Conservation (phyloP, 2,113 vertebrate genomes). For the Gallinago undulata region DNA sequence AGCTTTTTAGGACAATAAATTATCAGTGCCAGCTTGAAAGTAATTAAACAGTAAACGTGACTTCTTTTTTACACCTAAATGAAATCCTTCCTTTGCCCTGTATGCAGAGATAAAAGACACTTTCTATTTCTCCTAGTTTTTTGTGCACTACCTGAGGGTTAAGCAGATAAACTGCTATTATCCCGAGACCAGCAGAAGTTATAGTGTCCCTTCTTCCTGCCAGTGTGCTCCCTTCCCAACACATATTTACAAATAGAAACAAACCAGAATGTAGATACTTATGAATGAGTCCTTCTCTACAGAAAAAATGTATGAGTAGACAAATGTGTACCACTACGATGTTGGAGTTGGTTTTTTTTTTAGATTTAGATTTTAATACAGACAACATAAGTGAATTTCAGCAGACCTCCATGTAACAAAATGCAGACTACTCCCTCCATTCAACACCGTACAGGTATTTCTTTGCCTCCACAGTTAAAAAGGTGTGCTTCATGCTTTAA, state of each 20-base stretch:
- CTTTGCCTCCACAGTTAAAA: neutral
- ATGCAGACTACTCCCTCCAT: neutral
- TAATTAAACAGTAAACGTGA: neutral
- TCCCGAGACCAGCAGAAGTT: neutral
- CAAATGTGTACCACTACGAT: neutral
- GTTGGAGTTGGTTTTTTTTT: too few relatives aligned
- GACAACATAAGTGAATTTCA: neutral
- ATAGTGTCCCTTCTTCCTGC: neutral
- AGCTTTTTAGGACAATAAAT: neutral
- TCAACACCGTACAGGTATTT: neutral
- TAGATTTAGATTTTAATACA: neutral
- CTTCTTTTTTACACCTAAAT: neutral
- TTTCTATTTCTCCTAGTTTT: neutral
- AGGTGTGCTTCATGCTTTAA: neutral
- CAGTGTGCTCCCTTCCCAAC: neutral
- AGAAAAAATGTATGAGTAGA: neutral
- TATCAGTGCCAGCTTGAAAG: neutral
- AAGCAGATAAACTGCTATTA: neutral
- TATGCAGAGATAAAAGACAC: neutral
- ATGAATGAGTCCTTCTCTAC: neutral
- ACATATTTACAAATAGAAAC: neutral
- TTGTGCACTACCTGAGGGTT: neutral
- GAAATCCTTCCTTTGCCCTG: neutral
- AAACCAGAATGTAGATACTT: neutral
- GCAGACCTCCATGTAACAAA: neutral